Evolutionary conservation across 2,113 vertebrate species (phyloP).

Genomic region (Cryptotis parvus): DNA sequence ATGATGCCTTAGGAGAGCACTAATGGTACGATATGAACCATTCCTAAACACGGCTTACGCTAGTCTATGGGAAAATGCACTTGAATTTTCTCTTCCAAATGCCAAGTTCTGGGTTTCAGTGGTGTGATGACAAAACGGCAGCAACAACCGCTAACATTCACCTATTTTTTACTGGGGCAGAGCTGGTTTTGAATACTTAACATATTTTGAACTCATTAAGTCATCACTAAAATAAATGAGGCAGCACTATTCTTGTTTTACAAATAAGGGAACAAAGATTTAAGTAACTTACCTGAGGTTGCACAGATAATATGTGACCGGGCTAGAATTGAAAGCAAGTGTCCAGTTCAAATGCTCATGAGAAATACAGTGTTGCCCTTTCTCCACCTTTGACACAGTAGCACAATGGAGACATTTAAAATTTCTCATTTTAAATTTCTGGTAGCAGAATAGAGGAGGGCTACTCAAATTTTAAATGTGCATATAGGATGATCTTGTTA

Average conservation of each 20-base stretch:
- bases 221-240: not conserved
- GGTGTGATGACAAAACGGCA: not conserved
- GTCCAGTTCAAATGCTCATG: not conserved
- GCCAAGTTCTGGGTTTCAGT: not conserved
- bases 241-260: slow-evolving; percentile 43
- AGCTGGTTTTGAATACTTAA: not conserved
- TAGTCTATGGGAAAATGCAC: slow-evolving; percentile 23
- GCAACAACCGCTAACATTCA: not conserved
- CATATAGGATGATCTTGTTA: not conserved
- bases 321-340: slow-evolving; percentile 42
- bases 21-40: not conserved
- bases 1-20: not conserved
- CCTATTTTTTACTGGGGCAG: slow-evolving; percentile 12
- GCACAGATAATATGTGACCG: slow-evolving; percentile 7
- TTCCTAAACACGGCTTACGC: not conserved
- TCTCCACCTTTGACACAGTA: not conserved
- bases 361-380: not conserved
- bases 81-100: not conserved
- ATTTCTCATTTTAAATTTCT: not conserved
- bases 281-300: not conserved
- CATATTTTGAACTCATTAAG: slow-evolving; percentile 54
- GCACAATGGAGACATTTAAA: not conserved
- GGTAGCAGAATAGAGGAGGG: not conserved
- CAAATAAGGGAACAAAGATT: not conserved
- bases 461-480: slow-evolving; percentile 40